phyloP scores from a whole-genome alignment of 1,140 invertebrate species.

The Leptopilina boulardi region DNA sequence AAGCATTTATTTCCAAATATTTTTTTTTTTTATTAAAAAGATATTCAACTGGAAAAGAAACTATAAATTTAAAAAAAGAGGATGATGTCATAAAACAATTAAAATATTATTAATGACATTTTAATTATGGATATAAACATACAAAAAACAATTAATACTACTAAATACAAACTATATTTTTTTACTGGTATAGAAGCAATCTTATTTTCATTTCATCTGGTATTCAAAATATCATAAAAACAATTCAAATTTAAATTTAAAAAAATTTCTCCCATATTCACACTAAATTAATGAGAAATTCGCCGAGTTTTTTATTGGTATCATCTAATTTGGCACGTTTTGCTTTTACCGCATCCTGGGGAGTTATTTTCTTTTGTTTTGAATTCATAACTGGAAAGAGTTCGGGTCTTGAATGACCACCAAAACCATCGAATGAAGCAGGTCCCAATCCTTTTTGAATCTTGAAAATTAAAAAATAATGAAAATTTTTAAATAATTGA shows the following conservation, averaged over 20 bases:
- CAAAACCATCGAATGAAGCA: slow-evolving; percentile 64
- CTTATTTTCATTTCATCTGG: neutral
- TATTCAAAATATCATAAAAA: neutral
- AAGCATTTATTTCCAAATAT: too few species aligned
- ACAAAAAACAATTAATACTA: neutral
- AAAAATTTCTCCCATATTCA: slow-evolving; percentile 36
- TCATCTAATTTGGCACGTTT: slow-evolving; percentile 49
- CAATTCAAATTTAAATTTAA: too few species aligned
- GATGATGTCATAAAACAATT: too few species aligned
- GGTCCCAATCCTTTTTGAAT: neutral
- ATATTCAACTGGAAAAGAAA: too few species aligned
- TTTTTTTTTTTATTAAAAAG: too few species aligned
- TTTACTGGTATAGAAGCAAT: neutral
- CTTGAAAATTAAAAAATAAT: neutral
- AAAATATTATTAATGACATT: too few species aligned
- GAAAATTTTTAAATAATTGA: neutral
- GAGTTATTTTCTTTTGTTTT: slow-evolving; percentile 44
- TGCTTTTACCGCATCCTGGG: slow-evolving; percentile 33
- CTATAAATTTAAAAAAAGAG: too few species aligned
- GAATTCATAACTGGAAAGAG: slow-evolving; percentile 51
- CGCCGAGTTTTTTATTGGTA: slow-evolving; percentile 43
- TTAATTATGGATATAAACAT: neutral
- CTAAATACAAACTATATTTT: slow-evolving; percentile 9
- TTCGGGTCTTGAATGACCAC: slow-evolving; percentile 65
- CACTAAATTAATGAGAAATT: slow-evolving; percentile 46